Conservation (phyloP, 2,888 invertebrate genomes). For the Apantesis nais region DNA sequence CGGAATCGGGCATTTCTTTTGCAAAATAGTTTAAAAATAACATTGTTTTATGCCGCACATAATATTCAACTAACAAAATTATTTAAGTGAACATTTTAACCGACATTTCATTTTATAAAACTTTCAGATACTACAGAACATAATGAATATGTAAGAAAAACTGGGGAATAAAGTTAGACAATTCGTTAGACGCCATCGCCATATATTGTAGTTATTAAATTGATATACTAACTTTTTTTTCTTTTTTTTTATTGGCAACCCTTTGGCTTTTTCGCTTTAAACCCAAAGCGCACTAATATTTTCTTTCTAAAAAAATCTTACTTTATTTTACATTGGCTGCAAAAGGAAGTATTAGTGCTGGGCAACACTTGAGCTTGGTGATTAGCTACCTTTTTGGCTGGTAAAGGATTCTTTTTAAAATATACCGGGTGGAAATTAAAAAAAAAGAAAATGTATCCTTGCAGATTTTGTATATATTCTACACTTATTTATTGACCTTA, state of each 20-base stretch:
- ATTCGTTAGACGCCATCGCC: constrained; percentile 27
- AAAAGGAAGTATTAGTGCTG: background rate
- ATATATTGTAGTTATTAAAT: constrained; percentile 40
- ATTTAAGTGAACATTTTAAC: background rate
- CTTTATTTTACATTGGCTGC: background rate
- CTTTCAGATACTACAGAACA: constrained; percentile 61
- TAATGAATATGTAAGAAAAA: constrained; percentile 59
- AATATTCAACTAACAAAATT: constrained; percentile 11
- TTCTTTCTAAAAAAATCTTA: background rate
- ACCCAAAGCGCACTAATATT: constrained; percentile 1
- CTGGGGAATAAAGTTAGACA: constrained; percentile 33
- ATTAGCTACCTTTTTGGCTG: background rate
- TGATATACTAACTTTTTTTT: constrained; percentile 41
- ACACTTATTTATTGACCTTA: no score
- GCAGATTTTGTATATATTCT: no score
- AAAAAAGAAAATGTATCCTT: no score
- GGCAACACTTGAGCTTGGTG: background rate
- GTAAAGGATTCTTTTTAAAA: background rate
- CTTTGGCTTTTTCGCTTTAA: constrained; percentile 36
- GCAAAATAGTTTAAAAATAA: background rate
- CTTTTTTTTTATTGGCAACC: constrained; percentile 46
- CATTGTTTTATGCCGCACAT: no score
- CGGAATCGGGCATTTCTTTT: background rate
- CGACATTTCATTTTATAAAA: constrained; percentile 36
- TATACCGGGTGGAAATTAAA: background rate